Percentiles rank a stretch among this genome's conserved stretches.
Evolutionary conservation across 2,888 invertebrate species (phyloP).

Genomic region (Norana najaformis): DNA sequence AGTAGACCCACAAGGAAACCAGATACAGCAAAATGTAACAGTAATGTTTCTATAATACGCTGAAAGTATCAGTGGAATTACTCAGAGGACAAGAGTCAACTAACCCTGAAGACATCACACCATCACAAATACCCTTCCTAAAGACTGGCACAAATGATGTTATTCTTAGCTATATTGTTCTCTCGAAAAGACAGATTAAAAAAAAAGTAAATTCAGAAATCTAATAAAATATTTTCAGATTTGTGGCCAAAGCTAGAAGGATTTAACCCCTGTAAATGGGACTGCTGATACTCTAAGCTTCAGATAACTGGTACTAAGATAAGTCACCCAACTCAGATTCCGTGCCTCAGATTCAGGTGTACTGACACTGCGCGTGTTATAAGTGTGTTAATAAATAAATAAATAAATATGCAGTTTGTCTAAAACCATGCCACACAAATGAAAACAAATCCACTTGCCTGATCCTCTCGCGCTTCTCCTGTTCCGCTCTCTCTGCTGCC

Average conservation of each 20-base stretch:
- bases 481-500: conserved; percentile 69
- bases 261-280: too few species aligned
- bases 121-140: background rate
- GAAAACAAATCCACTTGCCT: conserved; percentile 18
- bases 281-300: background rate
- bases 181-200: background rate
- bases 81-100: background rate
- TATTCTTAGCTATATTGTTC: background rate
- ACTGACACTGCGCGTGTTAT: too few species aligned
- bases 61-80: background rate
- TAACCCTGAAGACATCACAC: background rate
- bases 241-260: background rate
- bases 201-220: background rate
- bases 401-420: too few species aligned
- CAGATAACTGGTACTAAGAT: background rate
- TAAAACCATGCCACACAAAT: too few species aligned
- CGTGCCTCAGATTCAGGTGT: too few species aligned
- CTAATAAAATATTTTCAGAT: background rate
- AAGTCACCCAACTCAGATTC: too few species aligned
- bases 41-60: background rate
- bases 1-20: background rate
- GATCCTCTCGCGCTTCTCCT: conserved; percentile 83
- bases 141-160: background rate
- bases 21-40: background rate
- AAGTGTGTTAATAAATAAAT: too few species aligned